A percentile compares a stretch with the other conserved stretches of the same genome.
Conservation (phyloP, 2,888 invertebrate genomes). For the Trissoscelio sp. region DNA sequence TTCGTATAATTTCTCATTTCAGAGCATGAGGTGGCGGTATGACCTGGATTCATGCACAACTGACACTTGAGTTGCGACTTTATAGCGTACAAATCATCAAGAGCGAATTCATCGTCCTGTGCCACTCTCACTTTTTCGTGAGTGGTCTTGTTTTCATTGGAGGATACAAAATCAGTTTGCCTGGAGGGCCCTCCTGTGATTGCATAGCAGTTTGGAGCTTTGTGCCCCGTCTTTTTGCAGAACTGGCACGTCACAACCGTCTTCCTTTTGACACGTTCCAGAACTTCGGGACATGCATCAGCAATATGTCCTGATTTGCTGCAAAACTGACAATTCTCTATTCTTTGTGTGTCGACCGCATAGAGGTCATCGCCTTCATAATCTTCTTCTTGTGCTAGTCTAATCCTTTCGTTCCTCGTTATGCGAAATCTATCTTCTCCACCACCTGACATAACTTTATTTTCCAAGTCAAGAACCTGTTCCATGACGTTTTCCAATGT, state of each 20-base stretch:
- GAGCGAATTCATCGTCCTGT: too few species aligned
- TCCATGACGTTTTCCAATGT: neutral
- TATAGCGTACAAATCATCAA: too few species aligned
- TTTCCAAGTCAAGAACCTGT: constrained; percentile 13
- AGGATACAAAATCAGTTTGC: too few species aligned
- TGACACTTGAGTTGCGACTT: too few species aligned
- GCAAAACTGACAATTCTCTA: constrained; percentile 12
- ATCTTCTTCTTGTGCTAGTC: neutral
- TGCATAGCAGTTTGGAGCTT: neutral
- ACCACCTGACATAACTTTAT: neutral
- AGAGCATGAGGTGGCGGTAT: too few species aligned
- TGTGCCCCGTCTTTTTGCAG: constrained; percentile 46
- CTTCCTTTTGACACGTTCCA: neutral
- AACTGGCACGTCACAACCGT: constrained; percentile 12
- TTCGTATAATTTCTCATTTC: too few species aligned
- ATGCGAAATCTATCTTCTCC: neutral
- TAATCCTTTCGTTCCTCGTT: neutral
- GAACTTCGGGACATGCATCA: neutral
- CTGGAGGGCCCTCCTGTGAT: neutral
- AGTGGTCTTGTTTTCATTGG: neutral
- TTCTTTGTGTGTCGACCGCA: neutral
- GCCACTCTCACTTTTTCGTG: too few species aligned
- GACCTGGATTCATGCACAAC: too few species aligned
- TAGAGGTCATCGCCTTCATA: neutral
- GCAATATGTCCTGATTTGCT: neutral